phyloP scores from a whole-genome alignment of 1,140 invertebrate genomes.

The Euglossa dilemma region DNA sequence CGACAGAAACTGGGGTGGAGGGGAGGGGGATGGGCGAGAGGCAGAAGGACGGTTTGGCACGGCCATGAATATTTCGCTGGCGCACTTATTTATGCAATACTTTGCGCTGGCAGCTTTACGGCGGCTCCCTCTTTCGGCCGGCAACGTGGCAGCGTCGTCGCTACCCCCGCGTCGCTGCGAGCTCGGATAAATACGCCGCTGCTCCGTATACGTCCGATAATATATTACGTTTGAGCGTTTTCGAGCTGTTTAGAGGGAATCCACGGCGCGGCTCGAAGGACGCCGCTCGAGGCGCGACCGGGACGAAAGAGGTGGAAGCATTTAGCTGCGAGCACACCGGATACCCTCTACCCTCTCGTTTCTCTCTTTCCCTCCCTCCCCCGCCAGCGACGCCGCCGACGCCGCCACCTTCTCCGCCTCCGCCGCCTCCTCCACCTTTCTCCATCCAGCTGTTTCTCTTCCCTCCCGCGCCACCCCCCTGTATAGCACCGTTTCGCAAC shows the following conservation, averaged over 20 bases:
- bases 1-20: slow-evolving; percentile 14
- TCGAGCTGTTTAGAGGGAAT: slow-evolving; percentile 76
- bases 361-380: slow-evolving; percentile 25
- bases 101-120: slow-evolving; percentile 82
- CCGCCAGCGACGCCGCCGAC: not conserved
- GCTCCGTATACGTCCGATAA: slow-evolving; percentile 77
- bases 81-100: slow-evolving; percentile 82
- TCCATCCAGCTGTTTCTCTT: slow-evolving; percentile 13
- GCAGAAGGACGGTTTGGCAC: slow-evolving; percentile 75
- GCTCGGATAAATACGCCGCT: slow-evolving; percentile 78
- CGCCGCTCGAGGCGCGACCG: slow-evolving; percentile 58
- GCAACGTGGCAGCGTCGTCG: slow-evolving; percentile 38
- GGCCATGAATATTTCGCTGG: slow-evolving; percentile 82
- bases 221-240: slow-evolving; percentile 80
- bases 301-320: slow-evolving; percentile 71
- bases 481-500: slow-evolving; percentile 13
- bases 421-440: not conserved
- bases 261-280: slow-evolving; percentile 57
- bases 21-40: slow-evolving; percentile 35
- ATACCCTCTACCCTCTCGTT: slow-evolving; percentile 46
- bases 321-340: slow-evolving; percentile 72
- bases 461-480: not conserved
- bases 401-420: not conserved
- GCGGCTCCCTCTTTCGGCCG: slow-evolving; percentile 64
- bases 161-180: slow-evolving; percentile 39